Percentiles rank a stretch among this genome's conserved stretches.
phyloP scores from a whole-genome alignment of 1,140 invertebrate species.

The Eupeodes corollae region DNA sequence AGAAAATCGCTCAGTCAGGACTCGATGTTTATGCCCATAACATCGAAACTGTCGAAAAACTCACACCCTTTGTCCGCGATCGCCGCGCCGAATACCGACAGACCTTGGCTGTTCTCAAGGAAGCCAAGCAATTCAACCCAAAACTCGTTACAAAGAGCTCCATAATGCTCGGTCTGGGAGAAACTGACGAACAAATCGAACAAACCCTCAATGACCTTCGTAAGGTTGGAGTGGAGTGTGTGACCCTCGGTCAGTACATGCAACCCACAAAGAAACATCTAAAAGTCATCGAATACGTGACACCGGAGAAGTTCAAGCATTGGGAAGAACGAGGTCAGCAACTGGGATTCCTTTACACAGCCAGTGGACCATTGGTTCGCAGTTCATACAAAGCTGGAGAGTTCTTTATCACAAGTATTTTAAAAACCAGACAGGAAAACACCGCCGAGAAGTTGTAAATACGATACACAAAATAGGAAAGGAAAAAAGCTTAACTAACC shows the following conservation, averaged over 20 bases:
- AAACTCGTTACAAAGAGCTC: slow-evolving; percentile 93
- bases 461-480: no score
- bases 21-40: slow-evolving; percentile 95
- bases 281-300: slow-evolving; percentile 94
- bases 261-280: slow-evolving; percentile 95
- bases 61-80: slow-evolving; percentile 87
- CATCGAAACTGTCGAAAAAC: slow-evolving; percentile 84
- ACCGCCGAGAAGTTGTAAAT: not conserved
- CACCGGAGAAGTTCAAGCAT: slow-evolving; percentile 84
- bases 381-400: slow-evolving; percentile 97
- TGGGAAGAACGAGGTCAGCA: slow-evolving; percentile 80
- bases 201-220: slow-evolving; percentile 78
- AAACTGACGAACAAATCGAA: slow-evolving; percentile 81
- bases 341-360: slow-evolving; percentile 92
- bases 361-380: slow-evolving; percentile 91
- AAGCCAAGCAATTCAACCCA: slow-evolving; percentile 68
- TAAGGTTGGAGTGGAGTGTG: slow-evolving; percentile 74
- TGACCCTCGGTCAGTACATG: slow-evolving; percentile 99
- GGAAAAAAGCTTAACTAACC: no score
- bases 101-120: slow-evolving; percentile 68
- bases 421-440: slow-evolving; percentile 42
- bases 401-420: slow-evolving; percentile 73
- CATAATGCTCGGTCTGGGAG: slow-evolving; percentile 95
- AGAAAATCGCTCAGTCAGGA: slow-evolving; percentile 66
- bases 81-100: slow-evolving; percentile 69